Evolutionary conservation across 2,888 invertebrate genomes (phyloP), one percentile per base, ranked within the genome.

Genomic region (Ommatoiulus sabulosus): DNA sequence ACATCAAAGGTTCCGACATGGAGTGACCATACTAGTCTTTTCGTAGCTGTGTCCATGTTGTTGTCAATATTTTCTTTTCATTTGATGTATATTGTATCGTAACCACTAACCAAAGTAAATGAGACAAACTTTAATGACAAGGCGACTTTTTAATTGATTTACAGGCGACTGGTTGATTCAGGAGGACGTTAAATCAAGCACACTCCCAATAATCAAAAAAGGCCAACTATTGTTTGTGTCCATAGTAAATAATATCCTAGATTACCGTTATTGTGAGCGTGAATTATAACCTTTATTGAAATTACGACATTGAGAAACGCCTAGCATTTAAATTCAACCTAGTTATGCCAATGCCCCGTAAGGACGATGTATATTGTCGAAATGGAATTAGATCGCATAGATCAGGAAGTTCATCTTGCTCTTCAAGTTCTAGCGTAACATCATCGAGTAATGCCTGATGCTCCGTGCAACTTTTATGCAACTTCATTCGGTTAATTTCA

Each of bases 381-480:
- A 87, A 87, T 48, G 87, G 87, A 52, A 48, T 57, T 48, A 44
- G 15, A 52, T 87, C 87, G 48, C 87, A 87, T 17, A 87, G 87
- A 57, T 87, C 87, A 8, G 52, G 48, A 87, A 87, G 43, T 57
- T 52, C 87, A 24, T 87, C 87, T 24, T 52, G 44, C 35, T 87
- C 87, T 57, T 87, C 87, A 52, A 87, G 43, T 87, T 87, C 87
- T 20, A 52, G 24, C 0, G 87, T 87, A 6, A 87, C 87, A 52
- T 87, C 87, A 52, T 87, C 87, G 6, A 87, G 35, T 52, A 87
- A 52, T 17, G 87, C 87, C 35, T 87, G 87, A 12, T 87, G 87
- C 48, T 87, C 87, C 8, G 87, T 87, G 87, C 87, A 87, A 87
- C 87, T 87, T 57, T 87, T 87, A n/a, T 87, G 87, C 24, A 87